Evolutionary conservation across 2,113 vertebrate species (phyloP).

Genomic region (Pyxicephalus adspersus): DNA sequence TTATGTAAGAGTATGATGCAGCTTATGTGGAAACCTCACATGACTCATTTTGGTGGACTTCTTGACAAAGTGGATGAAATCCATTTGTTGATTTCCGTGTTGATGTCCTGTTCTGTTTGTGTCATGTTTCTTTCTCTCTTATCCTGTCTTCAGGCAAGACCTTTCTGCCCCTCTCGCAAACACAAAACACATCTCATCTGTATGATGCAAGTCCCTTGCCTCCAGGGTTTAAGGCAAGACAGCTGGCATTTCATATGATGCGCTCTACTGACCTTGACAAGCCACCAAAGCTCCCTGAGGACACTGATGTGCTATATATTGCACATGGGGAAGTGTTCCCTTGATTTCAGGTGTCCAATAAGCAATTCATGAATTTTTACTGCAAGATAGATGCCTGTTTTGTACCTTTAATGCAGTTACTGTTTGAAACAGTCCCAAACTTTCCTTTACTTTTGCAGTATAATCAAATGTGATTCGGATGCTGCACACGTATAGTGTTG

Average conservation of each 20-base stretch:
- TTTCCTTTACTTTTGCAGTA: too few species aligned
- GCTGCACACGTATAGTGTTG: too few species aligned
- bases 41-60: constrained; percentile 16
- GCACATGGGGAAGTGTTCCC: constrained; percentile 42
- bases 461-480: too few species aligned
- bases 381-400: constrained; percentile 3
- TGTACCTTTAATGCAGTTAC: not conserved
- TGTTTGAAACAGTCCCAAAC: too few species aligned
- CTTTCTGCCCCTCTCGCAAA: constrained; percentile 45
- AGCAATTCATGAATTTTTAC: constrained; percentile 36
- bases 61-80: constrained; percentile 10
- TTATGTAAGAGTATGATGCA: not conserved
- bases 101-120: constrained; percentile 37
- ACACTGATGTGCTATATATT: constrained; percentile 34
- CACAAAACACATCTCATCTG: constrained; percentile 38
- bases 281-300: constrained; percentile 35
- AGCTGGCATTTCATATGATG: constrained; percentile 52
- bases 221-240: constrained; percentile 49
- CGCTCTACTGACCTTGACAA: constrained; percentile 52
- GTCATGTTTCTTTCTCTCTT: constrained; percentile 41
- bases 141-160: constrained; percentile 48
- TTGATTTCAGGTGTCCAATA: constrained; percentile 48
- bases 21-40: not conserved
- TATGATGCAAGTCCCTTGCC: constrained; percentile 49
- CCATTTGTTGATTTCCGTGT: constrained; percentile 26